Evolutionary conservation across 2,888 invertebrate genomes (phyloP).

Genomic region (Dinocampus coccinellae): DNA sequence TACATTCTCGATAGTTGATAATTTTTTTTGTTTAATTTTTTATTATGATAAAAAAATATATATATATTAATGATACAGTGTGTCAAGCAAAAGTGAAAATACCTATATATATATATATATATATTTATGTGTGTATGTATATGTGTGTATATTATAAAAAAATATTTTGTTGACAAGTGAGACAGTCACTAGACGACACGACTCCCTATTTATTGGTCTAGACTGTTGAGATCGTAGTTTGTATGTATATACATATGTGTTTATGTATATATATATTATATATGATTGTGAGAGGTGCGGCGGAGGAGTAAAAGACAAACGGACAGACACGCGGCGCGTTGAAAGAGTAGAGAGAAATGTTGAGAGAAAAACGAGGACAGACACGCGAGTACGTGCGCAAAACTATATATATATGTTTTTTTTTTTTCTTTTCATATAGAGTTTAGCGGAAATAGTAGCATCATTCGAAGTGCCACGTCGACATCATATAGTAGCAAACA

Average conservation of each 20-base stretch:
- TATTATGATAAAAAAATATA: too few relatives aligned
- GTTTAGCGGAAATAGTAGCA: conserved; percentile 17
- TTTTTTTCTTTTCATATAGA: background rate
- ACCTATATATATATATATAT: background rate
- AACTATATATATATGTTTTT: background rate
- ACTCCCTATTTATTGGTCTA: conserved; percentile 40
- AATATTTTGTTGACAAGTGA: conserved; percentile 31
- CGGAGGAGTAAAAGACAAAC: background rate
- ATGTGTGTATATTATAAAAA: conserved; percentile 26
- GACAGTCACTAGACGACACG: conserved; percentile 22
- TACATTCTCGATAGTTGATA: too few relatives aligned
- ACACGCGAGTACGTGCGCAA: conserved; percentile 30
- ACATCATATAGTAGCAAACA: background rate
- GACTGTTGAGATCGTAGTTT: conserved; percentile 20
- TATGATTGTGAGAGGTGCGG: conserved; percentile 21
- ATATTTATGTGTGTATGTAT: background rate
- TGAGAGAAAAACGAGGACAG: conserved; percentile 21
- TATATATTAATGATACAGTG: too few relatives aligned
- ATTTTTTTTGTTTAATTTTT: too few relatives aligned
- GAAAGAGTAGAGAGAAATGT: background rate
- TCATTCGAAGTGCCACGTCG: conserved; percentile 2
- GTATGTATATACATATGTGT: background rate
- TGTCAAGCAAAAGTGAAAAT: background rate
- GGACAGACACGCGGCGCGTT: conserved; percentile 25
- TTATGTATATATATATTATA: conserved; percentile 10